Conservation (phyloP, 1,140 invertebrate species). For the Dufourea novaeangliae region DNA sequence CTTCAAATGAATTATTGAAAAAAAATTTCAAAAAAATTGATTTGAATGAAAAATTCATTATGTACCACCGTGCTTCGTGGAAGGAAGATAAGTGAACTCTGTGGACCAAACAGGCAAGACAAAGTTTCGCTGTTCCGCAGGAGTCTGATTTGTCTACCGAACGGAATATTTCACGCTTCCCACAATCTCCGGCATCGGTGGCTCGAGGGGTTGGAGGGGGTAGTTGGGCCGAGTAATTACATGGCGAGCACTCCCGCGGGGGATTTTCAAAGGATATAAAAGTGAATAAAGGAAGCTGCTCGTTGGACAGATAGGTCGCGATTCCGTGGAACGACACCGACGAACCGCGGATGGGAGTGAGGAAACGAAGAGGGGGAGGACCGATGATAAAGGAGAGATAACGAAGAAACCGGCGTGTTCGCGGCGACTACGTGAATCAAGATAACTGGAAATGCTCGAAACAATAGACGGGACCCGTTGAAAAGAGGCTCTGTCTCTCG, state of each 20-base stretch:
- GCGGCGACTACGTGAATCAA: too few species aligned
- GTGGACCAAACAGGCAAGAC: neutral
- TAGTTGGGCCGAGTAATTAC: constrained; percentile 45
- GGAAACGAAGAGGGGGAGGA: too few species aligned
- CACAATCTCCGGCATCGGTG: constrained; percentile 29
- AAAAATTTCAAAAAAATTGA: neutral
- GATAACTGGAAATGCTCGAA: too few species aligned
- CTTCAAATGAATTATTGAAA: neutral
- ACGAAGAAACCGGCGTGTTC: too few species aligned
- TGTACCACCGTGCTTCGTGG: too few species aligned
- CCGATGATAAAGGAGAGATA: too few species aligned
- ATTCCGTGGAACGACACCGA: too few species aligned
- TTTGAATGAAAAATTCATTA: neutral
- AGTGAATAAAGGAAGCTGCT: constrained; percentile 28
- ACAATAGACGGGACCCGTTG: too few species aligned
- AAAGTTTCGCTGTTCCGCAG: constrained; percentile 10
- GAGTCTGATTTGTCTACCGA: constrained; percentile 23
- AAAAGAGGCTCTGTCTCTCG: too few species aligned
- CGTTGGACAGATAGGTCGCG: constrained; percentile 24
- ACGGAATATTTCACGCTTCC: constrained; percentile 31
- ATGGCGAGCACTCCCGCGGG: constrained; percentile 31
- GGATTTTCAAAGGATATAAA: constrained; percentile 32
- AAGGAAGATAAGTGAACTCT: neutral
- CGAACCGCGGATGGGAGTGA: too few species aligned
- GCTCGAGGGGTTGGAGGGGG: neutral